Percentiles rank a stretch among this genome's conserved stretches.
These are phyloP conservation scores for Anguilla pacifica DNA, from an alignment of 2,797 vertebrate species.

Conservation along the genomic window DNA sequence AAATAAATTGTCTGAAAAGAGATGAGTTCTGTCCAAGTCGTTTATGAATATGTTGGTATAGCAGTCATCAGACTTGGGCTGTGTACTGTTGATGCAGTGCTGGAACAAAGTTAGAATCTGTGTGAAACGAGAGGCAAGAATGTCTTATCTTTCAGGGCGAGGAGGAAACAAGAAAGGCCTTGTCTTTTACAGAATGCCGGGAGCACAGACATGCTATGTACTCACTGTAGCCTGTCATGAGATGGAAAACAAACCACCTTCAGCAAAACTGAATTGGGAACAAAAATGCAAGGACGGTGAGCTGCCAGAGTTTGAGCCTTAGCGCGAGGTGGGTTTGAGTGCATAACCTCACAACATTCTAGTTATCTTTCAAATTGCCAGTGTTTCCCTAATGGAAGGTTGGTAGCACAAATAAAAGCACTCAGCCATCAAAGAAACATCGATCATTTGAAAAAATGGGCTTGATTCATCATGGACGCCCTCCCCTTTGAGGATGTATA, in stretches of 20 bases:
- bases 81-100: not conserved
- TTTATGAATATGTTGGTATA: not conserved
- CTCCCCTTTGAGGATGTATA: not conserved
- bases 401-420: not conserved
- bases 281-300: not conserved
- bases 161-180: not conserved
- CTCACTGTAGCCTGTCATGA: not conserved
- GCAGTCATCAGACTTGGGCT: not conserved
- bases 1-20: not conserved
- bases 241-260: not conserved
- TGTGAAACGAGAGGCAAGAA: not conserved
- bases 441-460: too few relatives aligned
- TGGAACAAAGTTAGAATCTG: not conserved
- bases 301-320: not conserved
- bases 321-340: not conserved
- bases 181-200: not conserved
- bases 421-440: not conserved
- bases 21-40: not conserved
- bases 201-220: not conserved
- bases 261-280: not conserved
- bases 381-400: not conserved
- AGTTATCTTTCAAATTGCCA: not conserved
- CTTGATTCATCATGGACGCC: not conserved
- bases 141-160: not conserved
- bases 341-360: not conserved